These are phyloP conservation scores for Capra hircus DNA, from an alignment of 2,113 vertebrate species.

Conservation along the genomic window DNA sequence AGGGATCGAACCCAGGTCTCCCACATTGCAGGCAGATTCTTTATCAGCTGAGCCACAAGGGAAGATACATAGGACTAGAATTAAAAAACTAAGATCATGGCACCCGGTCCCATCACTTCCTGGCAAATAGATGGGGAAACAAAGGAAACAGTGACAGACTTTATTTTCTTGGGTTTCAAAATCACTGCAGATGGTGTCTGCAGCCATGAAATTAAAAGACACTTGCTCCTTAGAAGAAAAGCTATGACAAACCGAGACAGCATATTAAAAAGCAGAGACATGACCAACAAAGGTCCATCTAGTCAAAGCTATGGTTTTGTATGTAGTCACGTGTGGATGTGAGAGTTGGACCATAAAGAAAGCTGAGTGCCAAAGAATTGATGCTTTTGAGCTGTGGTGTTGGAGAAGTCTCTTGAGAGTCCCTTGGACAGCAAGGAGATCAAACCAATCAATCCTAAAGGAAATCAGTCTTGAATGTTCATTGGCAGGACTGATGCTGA, in stretches of 20 bases:
- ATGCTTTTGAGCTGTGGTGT: neutral
- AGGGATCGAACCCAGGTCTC: neutral
- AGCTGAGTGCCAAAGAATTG: accelerated
- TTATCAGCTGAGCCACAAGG: neutral
- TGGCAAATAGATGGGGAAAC: neutral
- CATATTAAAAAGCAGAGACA: neutral
- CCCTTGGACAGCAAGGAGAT: neutral
- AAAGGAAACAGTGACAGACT: neutral
- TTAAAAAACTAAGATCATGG: neutral
- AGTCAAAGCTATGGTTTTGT: neutral
- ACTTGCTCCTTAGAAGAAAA: neutral
- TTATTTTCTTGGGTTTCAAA: neutral
- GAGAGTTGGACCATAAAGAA: neutral
- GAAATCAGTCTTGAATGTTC: neutral
- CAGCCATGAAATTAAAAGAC: neutral
- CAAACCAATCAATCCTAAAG: neutral
- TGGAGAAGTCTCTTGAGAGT: neutral
- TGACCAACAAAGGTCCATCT: neutral
- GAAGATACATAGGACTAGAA: neutral
- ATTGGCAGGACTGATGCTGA: neutral
- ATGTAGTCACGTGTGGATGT: neutral
- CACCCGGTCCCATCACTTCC: neutral
- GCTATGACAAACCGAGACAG: neutral
- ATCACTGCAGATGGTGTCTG: neutral
- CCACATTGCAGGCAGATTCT: neutral